phyloP scores from a whole-genome alignment of 2,113 vertebrate species.

The Rissa tridactyla region DNA sequence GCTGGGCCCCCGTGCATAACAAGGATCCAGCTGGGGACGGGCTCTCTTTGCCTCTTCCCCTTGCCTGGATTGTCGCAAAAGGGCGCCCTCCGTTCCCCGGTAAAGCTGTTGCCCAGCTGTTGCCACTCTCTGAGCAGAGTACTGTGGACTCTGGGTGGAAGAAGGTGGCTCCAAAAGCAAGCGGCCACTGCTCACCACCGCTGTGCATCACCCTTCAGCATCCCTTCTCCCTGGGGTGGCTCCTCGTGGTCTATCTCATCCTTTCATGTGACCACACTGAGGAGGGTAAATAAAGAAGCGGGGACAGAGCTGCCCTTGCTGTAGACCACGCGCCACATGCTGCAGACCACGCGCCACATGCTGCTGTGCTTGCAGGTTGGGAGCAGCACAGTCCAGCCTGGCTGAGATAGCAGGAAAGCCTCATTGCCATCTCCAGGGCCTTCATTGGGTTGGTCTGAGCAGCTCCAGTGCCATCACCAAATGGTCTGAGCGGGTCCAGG shows the following conservation, averaged over 20 bases:
- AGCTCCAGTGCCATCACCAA: too few relatives aligned
- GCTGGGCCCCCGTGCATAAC: accelerated
- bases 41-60: neutral
- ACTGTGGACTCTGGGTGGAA: accelerated
- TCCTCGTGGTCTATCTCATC: neutral
- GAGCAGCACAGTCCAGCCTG: neutral
- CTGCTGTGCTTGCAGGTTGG: neutral
- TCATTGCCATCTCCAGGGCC: neutral
- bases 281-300: neutral
- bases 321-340: too few relatives aligned
- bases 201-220: neutral
- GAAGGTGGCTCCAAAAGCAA: neutral
- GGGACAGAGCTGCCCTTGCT: neutral
- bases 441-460: neutral
- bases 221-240: neutral
- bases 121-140: accelerated
- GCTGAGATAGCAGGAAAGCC: accelerated
- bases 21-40: neutral
- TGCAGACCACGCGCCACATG: neutral
- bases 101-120: neutral
- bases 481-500: neutral
- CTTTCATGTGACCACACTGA: neutral
- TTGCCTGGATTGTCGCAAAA: neutral
- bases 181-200: accelerated
- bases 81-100: accelerated